Percentiles rank a stretch among this genome's conserved stretches.
phyloP scores from a whole-genome alignment of 1,140 invertebrate genomes.

The Drosophila sechellia region DNA sequence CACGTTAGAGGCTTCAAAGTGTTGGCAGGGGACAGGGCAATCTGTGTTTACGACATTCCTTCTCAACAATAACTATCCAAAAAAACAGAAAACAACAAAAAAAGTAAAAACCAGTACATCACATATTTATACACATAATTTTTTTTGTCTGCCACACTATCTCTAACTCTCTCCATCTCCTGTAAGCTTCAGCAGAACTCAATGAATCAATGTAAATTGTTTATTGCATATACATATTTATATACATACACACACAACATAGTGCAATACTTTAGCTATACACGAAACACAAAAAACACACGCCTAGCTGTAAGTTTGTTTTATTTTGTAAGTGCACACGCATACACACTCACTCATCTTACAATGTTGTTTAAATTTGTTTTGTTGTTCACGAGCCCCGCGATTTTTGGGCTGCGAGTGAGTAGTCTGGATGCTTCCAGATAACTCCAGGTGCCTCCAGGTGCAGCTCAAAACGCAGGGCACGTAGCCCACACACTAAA shows the following conservation, averaged over 20 bases:
- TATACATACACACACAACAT: constrained; percentile 60
- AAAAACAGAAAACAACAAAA: background rate
- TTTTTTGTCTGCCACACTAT: constrained; percentile 27
- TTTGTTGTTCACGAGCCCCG: constrained; percentile 54
- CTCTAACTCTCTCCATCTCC: constrained; percentile 6
- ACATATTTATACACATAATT: constrained; percentile 27
- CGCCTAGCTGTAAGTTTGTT: constrained; percentile 64
- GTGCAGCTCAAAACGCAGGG: constrained; percentile 47
- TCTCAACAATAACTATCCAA: constrained; percentile 38
- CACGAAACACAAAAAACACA: constrained; percentile 41
- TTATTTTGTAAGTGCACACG: constrained; percentile 60
- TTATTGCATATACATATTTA: constrained; percentile 67
- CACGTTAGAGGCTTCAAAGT: constrained; percentile 73
- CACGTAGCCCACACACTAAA: constrained; percentile 48
- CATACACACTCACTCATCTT: constrained; percentile 37
- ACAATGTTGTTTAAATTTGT: constrained; percentile 60
- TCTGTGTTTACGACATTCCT: constrained; percentile 45
- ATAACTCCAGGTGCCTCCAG: background rate
- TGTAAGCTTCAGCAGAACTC: constrained; percentile 33
- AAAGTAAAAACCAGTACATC: constrained; percentile 3
- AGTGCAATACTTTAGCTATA: constrained; percentile 77
- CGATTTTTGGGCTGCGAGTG: constrained; percentile 49
- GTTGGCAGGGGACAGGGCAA: constrained; percentile 50
- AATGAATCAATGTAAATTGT: constrained; percentile 70
- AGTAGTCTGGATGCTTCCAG: constrained; percentile 41